These are phyloP conservation scores for Hemaris fuciformis DNA, from an alignment of 2,888 invertebrate species.

Conservation along the genomic window DNA sequence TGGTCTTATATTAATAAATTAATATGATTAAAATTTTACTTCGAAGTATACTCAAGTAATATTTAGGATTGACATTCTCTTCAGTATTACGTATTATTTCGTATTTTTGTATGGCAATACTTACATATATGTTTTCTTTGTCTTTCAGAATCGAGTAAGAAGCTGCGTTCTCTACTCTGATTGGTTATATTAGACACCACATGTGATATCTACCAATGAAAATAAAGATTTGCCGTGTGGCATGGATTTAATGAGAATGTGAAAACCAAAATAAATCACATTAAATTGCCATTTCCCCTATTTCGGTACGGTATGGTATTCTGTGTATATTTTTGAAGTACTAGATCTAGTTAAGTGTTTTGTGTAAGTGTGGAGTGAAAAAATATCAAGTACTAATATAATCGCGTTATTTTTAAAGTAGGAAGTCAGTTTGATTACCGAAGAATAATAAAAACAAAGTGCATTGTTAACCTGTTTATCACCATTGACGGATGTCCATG, in stretches of 20 bases:
- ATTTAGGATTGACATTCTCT: background rate
- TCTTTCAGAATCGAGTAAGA: background rate
- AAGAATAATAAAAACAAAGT: slow-evolving; percentile 48
- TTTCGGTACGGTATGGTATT: slow-evolving; percentile 43
- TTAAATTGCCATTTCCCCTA: slow-evolving; percentile 58
- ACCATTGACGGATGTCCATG: slow-evolving; percentile 79
- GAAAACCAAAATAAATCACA: slow-evolving; percentile 40
- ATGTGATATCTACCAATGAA: background rate
- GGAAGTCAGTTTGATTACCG: slow-evolving; percentile 22
- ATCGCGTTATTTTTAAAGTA: slow-evolving; percentile 20
- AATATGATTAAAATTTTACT: too few species aligned
- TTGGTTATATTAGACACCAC: background rate
- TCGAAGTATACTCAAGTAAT: too few species aligned
- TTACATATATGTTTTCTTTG: slow-evolving; percentile 3
- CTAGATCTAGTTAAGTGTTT: slow-evolving; percentile 33
- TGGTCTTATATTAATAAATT: too few species aligned
- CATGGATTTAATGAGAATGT: background rate
- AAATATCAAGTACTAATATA: slow-evolving; percentile 21
- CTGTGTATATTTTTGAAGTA: slow-evolving; percentile 36
- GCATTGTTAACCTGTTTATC: slow-evolving; percentile 77
- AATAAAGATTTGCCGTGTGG: background rate
- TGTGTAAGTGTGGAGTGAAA: slow-evolving; percentile 36
- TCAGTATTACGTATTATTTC: background rate
- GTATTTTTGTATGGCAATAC: background rate
- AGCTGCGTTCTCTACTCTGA: background rate